These are phyloP conservation scores for Galendromus occidentalis DNA, from an alignment of 1,140 invertebrate genomes.

Conservation along the genomic window DNA sequence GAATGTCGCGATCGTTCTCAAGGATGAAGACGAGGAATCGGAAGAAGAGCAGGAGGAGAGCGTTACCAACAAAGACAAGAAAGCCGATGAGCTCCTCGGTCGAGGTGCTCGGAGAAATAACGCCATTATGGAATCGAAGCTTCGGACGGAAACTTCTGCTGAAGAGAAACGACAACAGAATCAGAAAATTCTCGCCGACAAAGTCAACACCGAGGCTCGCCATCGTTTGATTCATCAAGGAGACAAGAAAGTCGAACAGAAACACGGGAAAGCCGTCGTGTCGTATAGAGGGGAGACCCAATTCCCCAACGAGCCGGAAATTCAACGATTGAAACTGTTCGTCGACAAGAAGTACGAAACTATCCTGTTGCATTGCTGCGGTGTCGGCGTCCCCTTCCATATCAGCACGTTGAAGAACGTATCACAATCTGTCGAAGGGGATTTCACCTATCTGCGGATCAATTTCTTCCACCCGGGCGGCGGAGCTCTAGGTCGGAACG, in stretches of 20 bases:
- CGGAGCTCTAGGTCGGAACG: conserved; percentile 64
- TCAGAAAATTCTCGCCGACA: conserved; percentile 77
- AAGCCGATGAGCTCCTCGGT: conserved; percentile 41
- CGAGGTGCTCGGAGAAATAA: conserved; percentile 55
- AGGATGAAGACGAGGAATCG: conserved; percentile 48
- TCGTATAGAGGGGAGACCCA: conserved; percentile 82
- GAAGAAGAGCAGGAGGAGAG: conserved; percentile 46
- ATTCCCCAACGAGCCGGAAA: conserved; percentile 78
- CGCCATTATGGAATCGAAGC: conserved; percentile 81
- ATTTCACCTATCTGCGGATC: conserved; percentile 93
- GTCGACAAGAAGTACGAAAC: conserved; percentile 96
- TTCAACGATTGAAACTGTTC: conserved; percentile 80
- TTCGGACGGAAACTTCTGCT: conserved; percentile 70
- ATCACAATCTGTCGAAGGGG: conserved; percentile 91
- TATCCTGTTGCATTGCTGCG: conserved; percentile 87
- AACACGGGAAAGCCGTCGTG: conserved; percentile 83
- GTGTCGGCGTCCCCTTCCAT: conserved; percentile 87
- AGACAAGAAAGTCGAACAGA: conserved; percentile 50
- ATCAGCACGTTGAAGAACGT: conserved; percentile 98
- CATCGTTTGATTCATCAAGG: conserved; percentile 64
- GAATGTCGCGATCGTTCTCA: conserved; percentile 86
- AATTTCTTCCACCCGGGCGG: conserved; percentile 98
- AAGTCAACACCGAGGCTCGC: conserved; percentile 76
- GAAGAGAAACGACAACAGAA: conserved; percentile 93
- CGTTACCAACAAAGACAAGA: conserved; percentile 36